phyloP scores from a whole-genome alignment of 2,113 vertebrate species.

The Urocynchramus pylzowi region DNA sequence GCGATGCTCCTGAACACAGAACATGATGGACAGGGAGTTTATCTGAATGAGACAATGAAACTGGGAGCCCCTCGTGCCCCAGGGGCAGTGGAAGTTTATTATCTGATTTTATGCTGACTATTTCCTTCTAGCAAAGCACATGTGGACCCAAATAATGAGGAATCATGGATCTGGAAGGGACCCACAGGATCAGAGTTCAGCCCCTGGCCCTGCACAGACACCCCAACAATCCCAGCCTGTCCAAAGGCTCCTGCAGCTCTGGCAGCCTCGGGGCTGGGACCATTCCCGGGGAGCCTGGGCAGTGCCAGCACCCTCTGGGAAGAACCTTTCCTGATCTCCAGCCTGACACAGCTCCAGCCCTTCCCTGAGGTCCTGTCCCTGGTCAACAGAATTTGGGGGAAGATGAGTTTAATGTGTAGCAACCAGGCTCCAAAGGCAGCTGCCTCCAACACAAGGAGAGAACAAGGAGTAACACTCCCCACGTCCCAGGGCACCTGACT shows the following conservation, averaged over 20 bases:
- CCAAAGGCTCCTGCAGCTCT: background rate
- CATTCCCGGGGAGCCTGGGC: background rate
- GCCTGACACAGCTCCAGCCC: rapidly evolving
- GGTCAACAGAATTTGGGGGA: background rate
- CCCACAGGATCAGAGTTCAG: background rate
- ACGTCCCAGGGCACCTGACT: background rate
- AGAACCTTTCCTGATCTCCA: background rate
- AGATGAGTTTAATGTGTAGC: rapidly evolving
- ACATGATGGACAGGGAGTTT: rapidly evolving
- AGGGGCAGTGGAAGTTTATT: background rate
- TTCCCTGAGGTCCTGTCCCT: background rate
- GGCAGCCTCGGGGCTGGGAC: rapidly evolving
- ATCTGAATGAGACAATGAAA: rapidly evolving
- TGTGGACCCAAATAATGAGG: rapidly evolving
- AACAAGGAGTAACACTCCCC: background rate
- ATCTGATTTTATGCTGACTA: rapidly evolving
- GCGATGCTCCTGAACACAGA: background rate
- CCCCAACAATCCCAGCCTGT: background rate
- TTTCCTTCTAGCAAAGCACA: background rate
- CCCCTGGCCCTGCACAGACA: background rate
- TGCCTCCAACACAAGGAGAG: background rate
- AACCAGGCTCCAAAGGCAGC: background rate
- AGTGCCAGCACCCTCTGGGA: background rate
- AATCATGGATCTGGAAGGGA: background rate
- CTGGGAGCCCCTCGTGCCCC: rapidly evolving